Percentiles rank a stretch among this genome's conserved stretches.
Evolutionary conservation across 2,797 vertebrate species (phyloP).

Genomic region (Taenioides sp.): DNA sequence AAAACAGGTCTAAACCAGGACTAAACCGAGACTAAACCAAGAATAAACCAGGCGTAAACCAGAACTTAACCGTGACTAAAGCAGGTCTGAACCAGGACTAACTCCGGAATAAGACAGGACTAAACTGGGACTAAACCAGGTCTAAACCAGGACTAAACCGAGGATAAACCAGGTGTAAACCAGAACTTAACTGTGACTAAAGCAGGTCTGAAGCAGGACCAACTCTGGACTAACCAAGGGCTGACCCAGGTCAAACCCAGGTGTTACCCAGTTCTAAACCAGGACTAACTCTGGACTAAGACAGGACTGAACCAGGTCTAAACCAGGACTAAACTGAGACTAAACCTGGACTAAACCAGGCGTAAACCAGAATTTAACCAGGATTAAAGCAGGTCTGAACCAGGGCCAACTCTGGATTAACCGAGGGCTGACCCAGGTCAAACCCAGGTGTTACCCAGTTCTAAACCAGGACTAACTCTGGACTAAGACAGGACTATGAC

Average conservation of each 20-base stretch:
- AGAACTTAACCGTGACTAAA: no score
- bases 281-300: background rate
- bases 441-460: background rate
- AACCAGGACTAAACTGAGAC: no score
- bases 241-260: background rate
- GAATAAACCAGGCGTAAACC: no score
- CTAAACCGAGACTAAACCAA: no score
- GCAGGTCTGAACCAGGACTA: no score
- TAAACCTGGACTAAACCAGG: background rate
- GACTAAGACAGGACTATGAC: no score
- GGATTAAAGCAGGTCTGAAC: no score
- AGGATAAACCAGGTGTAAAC: background rate
- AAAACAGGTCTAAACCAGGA: no score
- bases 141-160: no score
- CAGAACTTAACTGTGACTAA: background rate
- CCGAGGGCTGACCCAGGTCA: background rate
- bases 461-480: no score
- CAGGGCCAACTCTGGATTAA: background rate
- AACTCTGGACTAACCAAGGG: no score
- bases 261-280: background rate
- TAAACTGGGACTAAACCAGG: no score
- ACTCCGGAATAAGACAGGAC: background rate
- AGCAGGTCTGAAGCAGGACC: background rate
- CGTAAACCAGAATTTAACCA: background rate
- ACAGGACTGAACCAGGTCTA: background rate